Evolutionary conservation across 2,888 invertebrate genomes (phyloP).

Genomic region (Strigamia crassipes): DNA sequence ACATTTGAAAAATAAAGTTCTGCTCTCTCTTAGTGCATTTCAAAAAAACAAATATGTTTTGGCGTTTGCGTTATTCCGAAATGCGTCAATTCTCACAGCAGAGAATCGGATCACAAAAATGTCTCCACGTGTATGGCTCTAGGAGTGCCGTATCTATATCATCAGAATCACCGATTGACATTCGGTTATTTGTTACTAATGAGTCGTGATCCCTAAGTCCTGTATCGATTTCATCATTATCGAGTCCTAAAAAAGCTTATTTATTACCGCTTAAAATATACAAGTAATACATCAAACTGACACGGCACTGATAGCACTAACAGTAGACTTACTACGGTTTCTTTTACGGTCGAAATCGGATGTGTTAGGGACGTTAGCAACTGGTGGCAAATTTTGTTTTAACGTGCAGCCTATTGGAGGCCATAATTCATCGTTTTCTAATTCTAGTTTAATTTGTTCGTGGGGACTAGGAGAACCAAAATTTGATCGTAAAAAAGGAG

Average conservation of each 20-base stretch:
- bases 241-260: neutral
- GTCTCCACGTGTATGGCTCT: neutral
- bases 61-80: neutral
- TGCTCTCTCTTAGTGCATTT: constrained; percentile 18
- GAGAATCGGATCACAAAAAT: neutral
- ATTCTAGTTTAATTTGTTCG: neutral
- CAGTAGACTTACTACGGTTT: constrained; percentile 15
- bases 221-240: neutral
- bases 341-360: neutral
- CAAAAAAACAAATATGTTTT: neutral
- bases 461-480: neutral
- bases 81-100: neutral
- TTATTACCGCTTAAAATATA: neutral
- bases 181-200: neutral
- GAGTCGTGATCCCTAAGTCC: neutral
- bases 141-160: too few relatives aligned
- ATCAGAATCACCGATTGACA: neutral
- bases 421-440: neutral
- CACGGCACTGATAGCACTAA: neutral
- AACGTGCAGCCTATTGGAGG: neutral
- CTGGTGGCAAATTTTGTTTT: neutral
- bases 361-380: neutral
- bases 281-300: neutral
- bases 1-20: constrained; percentile 19
- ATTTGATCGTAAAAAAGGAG: neutral